A percentile compares a stretch with the other conserved stretches of the same genome.
Evolutionary conservation across 2,797 vertebrate genomes (phyloP).

Genomic region (Coccyzus lansbergi): DNA sequence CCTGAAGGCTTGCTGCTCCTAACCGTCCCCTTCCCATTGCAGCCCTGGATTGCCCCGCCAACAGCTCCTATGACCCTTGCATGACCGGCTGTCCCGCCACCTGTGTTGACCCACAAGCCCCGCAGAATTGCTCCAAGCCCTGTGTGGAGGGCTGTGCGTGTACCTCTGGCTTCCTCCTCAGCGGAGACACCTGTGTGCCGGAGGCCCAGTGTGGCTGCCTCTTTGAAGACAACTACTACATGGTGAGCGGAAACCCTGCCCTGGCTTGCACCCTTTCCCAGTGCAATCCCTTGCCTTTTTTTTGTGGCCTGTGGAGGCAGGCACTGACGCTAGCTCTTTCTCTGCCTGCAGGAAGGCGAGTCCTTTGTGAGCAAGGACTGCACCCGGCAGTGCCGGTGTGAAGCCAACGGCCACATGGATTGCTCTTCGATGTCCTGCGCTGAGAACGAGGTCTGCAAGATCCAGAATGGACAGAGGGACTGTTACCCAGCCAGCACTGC

Average conservation of each 20-base stretch:
- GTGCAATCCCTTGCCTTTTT: not conserved
- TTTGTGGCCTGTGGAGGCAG: no score
- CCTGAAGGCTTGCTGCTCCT: not conserved
- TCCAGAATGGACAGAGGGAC: conserved; percentile 50
- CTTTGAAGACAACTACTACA: conserved; percentile 77
- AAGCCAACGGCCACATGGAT: conserved; percentile 22
- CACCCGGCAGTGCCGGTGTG: conserved; percentile 39
- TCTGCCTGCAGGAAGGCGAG: conserved; percentile 42
- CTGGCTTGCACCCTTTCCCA: not conserved
- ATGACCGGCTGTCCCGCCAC: conserved; percentile 80
- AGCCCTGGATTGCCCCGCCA: conserved; percentile 79
- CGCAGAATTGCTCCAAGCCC: conserved; percentile 75
- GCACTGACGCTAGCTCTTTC: not conserved
- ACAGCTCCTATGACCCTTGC: conserved; percentile 84
- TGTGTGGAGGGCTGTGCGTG: conserved; percentile 86
- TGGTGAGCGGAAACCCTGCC: conserved; percentile 54
- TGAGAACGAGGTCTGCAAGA: conserved; percentile 59
- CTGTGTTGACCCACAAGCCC: conserved; percentile 74
- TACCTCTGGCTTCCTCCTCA: conserved; percentile 81
- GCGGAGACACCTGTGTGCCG: conserved; percentile 80
- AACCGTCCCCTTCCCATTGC: not conserved
- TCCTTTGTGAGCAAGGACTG: conserved; percentile 33
- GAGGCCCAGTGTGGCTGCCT: conserved; percentile 84
- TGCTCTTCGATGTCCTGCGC: conserved; percentile 42
- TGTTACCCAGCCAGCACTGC: conserved; percentile 69